Conservation (phyloP, 1,140 invertebrate species). For the Caenorhabditis tropicalis region DNA sequence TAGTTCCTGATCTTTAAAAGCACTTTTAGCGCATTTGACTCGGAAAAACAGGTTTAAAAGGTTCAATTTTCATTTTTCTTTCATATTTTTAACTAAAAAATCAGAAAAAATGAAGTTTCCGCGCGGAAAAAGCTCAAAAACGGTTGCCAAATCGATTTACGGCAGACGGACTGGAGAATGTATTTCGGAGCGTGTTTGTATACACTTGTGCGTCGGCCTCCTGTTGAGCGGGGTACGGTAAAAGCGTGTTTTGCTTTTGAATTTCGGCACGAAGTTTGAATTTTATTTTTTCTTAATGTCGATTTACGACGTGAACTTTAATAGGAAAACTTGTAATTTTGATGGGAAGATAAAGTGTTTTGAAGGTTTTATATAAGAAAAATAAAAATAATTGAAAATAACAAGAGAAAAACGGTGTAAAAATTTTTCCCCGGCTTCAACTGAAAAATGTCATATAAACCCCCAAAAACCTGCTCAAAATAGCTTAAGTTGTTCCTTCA, state of each 20-base stretch:
- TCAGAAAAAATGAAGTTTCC: neutral
- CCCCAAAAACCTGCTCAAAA: too few species aligned
- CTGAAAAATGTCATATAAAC: too few species aligned
- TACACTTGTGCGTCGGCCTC: slow-evolving; percentile 13
- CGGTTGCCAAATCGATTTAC: neutral
- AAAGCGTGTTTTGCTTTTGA: slow-evolving; percentile 26
- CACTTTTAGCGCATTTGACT: neutral
- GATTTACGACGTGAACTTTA: neutral
- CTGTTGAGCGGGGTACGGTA: neutral
- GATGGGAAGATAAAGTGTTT: neutral
- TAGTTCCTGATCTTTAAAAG: too few species aligned
- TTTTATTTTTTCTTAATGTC: neutral
- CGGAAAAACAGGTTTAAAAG: neutral
- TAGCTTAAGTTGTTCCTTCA: too few species aligned
- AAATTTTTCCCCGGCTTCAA: too few species aligned
- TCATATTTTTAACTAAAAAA: neutral
- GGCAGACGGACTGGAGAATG: neutral
- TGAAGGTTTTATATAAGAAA: too few species aligned
- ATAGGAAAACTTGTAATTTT: neutral
- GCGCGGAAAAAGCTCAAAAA: neutral
- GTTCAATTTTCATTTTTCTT: neutral
- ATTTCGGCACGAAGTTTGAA: neutral
- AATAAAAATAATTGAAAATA: too few species aligned
- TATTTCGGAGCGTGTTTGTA: slow-evolving; percentile 5
- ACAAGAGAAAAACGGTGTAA: too few species aligned